Conservation (phyloP, 2,113 vertebrate species). For the Pipra filicauda region DNA sequence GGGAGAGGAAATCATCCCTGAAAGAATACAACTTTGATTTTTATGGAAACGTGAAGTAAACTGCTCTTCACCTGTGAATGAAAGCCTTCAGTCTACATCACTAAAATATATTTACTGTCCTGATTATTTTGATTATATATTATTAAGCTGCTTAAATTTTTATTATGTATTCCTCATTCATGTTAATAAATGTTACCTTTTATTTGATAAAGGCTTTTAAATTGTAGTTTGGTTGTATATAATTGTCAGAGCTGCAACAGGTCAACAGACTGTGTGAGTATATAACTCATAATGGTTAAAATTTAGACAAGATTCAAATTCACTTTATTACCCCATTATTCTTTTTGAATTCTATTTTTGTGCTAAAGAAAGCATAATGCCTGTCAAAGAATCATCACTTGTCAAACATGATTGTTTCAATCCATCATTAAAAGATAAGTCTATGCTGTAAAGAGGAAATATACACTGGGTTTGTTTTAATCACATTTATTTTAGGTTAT, state of each 20-base stretch:
- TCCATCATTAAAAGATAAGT: neutral
- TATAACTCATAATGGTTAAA: neutral
- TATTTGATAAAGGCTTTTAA: neutral
- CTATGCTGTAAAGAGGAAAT: neutral
- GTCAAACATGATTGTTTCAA: neutral
- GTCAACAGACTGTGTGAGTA: neutral
- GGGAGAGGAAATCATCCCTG: neutral
- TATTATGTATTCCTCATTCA: neutral
- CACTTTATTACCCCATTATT: neutral
- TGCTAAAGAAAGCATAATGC: neutral
- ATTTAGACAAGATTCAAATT: neutral
- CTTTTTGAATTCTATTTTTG: neutral
- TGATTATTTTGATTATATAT: conserved; percentile 1
- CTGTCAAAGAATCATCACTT: neutral
- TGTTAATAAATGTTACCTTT: neutral
- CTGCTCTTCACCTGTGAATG: neutral
- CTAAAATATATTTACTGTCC: neutral
- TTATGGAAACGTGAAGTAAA: neutral
- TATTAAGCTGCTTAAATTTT: conserved; percentile 25
- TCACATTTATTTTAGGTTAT: neutral
- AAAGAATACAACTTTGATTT: conserved; percentile 21
- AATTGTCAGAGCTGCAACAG: neutral
- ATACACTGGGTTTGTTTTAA: neutral
- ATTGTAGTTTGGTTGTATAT: neutral
- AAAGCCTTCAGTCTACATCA: neutral